phyloP scores from a whole-genome alignment of 2,888 invertebrate genomes.

The Thysanoteuthis rhombus region DNA sequence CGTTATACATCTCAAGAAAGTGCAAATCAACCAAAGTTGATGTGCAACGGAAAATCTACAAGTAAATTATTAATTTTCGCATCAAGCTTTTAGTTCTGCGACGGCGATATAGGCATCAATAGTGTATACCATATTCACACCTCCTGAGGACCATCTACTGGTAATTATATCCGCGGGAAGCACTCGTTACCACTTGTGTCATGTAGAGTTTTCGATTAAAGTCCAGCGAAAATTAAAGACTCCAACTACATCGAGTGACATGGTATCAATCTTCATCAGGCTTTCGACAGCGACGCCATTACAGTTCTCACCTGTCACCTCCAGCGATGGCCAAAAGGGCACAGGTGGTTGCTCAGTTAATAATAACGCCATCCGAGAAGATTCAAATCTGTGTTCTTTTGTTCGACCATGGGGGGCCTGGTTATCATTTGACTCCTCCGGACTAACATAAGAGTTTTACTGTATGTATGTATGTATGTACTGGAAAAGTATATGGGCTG shows the following conservation, averaged over 20 bases:
- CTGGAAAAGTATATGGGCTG: too few species aligned
- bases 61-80: not conserved
- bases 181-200: not conserved
- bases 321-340: not conserved
- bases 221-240: not conserved
- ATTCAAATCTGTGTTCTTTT: too few species aligned
- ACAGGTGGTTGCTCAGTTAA: not conserved
- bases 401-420: too few species aligned
- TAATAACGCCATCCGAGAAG: not conserved
- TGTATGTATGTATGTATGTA: too few species aligned
- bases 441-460: too few species aligned
- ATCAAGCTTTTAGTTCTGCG: not conserved
- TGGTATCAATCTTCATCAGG: not conserved
- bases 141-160: not conserved
- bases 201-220: not conserved
- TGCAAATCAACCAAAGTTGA: not conserved
- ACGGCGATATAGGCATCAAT: not conserved
- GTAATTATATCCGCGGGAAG: constrained; percentile 1
- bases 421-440: too few species aligned
- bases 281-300: not conserved
- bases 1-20: not conserved
- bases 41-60: not conserved
- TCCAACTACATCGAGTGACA: not conserved
- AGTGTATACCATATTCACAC: not conserved
- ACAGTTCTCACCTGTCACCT: not conserved